Percentiles rank a stretch among this genome's conserved stretches.
These are phyloP conservation scores for Chlamydotis undulata DNA, from an alignment of 2,113 vertebrate genomes.

Conservation along the genomic window DNA sequence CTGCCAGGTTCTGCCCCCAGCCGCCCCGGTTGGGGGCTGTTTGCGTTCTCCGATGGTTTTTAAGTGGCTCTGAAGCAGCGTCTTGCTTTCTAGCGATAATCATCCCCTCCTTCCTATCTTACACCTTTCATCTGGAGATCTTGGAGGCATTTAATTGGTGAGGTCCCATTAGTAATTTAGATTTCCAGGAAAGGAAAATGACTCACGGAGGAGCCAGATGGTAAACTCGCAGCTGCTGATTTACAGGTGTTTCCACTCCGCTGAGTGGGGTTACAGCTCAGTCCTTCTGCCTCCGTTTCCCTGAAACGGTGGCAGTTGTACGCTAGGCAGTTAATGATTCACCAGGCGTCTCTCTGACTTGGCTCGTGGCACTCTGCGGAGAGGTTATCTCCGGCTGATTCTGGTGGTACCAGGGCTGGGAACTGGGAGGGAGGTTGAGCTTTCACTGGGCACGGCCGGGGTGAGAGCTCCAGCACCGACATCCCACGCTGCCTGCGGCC, in stretches of 20 bases:
- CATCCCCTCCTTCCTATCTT: neutral
- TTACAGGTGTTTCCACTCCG: neutral
- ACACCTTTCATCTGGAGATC: conserved; percentile 41
- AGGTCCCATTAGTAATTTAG: conserved; percentile 34
- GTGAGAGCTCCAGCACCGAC: neutral
- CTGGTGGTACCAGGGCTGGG: neutral
- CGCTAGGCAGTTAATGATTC: neutral
- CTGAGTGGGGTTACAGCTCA: neutral
- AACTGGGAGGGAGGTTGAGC: neutral
- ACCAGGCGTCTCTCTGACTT: neutral
- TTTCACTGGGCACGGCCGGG: neutral
- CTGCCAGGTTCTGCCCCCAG: neutral
- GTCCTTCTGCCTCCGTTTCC: conserved; percentile 13
- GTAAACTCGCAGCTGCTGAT: conserved; percentile 7
- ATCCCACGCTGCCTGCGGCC: neutral
- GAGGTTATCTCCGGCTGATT: neutral
- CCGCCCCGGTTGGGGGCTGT: neutral
- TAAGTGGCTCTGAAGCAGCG: neutral
- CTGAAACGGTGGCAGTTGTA: neutral
- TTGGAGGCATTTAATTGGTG: conserved; percentile 7
- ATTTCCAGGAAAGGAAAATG: conserved; percentile 57
- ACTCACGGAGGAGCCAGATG: neutral
- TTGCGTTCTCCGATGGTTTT: neutral
- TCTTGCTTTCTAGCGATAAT: conserved; percentile 32
- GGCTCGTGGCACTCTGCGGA: neutral